These are phyloP conservation scores for Pyrocephalus nanus DNA, from an alignment of 2,797 vertebrate species.

Conservation along the genomic window DNA sequence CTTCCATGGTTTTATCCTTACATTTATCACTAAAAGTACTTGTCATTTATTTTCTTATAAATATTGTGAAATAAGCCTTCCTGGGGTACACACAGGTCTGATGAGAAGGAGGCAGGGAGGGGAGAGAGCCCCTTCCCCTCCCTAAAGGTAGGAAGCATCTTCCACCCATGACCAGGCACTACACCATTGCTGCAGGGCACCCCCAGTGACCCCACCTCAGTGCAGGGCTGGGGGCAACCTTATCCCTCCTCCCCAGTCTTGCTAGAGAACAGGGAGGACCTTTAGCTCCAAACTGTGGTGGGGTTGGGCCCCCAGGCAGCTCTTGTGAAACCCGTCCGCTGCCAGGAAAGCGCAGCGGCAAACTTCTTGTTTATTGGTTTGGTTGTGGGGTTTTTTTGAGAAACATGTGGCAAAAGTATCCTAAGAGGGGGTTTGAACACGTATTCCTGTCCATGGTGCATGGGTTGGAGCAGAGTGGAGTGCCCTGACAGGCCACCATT, in stretches of 20 bases:
- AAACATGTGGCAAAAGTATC: not conserved
- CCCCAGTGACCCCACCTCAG: not conserved
- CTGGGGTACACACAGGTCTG: not conserved
- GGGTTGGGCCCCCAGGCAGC: not conserved
- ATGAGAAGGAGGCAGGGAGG: not conserved
- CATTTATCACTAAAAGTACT: not conserved
- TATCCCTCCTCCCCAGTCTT: not conserved
- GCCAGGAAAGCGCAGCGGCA: accelerated
- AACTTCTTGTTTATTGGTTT: not conserved
- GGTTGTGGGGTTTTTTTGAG: not conserved
- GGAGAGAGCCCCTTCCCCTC: not conserved
- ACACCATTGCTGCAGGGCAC: accelerated
- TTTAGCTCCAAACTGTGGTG: not conserved
- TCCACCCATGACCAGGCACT: not conserved
- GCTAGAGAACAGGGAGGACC: not conserved
- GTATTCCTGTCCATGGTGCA: not conserved
- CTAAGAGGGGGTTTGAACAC: not conserved
- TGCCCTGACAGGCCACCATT: not conserved
- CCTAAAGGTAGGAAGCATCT: not conserved
- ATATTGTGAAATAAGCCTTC: not conserved
- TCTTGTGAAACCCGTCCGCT: not conserved
- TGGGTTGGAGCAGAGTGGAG: not conserved
- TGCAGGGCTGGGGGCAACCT: not conserved
- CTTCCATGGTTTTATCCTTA: not conserved
- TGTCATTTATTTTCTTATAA: not conserved